These are phyloP conservation scores for Erebia aethiops DNA, from an alignment of 2,888 invertebrate genomes.

Conservation along the genomic window DNA sequence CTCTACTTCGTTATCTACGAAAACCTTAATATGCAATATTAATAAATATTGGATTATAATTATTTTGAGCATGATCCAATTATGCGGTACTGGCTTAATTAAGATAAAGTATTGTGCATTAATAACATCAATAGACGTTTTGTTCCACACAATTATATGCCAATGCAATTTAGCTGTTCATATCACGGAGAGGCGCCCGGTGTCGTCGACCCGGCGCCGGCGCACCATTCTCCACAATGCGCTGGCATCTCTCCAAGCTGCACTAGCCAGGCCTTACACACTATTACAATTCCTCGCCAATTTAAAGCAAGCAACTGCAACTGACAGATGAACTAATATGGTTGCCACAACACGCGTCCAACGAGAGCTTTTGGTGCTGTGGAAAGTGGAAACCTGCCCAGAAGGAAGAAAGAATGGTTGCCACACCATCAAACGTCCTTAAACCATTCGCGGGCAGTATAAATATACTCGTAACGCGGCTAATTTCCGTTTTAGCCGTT, in stretches of 20 bases:
- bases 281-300: slow-evolving; percentile 24
- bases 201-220: slow-evolving; percentile 60
- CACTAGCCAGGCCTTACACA: slow-evolving; percentile 33
- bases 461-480: too few relatives aligned
- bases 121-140: neutral
- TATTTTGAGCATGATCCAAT: neutral
- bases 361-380: too few relatives aligned
- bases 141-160: neutral
- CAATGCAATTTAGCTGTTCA: slow-evolving; percentile 24
- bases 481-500: too few relatives aligned
- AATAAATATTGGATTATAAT: neutral
- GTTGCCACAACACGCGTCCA: too few relatives aligned
- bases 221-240: slow-evolving; percentile 59
- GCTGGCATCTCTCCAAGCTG: slow-evolving; percentile 69
- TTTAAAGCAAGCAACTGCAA: slow-evolving; percentile 10
- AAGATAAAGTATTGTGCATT: slow-evolving; percentile 4
- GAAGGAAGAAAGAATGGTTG: too few relatives aligned
- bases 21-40: too few relatives aligned
- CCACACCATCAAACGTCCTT: too few relatives aligned
- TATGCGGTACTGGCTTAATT: neutral
- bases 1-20: too few relatives aligned
- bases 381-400: too few relatives aligned
- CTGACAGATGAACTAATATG: too few relatives aligned
- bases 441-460: too few relatives aligned
- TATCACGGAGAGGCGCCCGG: slow-evolving; percentile 43